Conservation (phyloP, 2,113 vertebrate species). For the Anser cygnoides region DNA sequence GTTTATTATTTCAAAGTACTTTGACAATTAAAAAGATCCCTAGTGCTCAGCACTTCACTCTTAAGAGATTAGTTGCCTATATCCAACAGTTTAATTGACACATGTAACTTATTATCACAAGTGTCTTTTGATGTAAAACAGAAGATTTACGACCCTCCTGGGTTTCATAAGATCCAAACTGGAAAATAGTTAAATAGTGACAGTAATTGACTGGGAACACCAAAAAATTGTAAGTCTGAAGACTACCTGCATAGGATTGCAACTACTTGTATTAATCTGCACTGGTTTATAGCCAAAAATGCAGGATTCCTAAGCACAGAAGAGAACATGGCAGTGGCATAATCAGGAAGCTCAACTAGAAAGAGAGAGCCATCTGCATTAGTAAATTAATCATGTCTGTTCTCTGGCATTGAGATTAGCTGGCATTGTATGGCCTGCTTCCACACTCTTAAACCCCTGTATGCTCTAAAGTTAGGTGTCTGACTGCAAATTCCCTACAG, state of each 20-base stretch:
- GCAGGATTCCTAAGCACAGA: background rate
- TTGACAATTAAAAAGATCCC: background rate
- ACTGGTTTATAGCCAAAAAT: background rate
- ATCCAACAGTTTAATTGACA: background rate
- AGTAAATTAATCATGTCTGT: background rate
- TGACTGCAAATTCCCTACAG: background rate
- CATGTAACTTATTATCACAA: background rate
- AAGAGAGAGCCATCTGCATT: background rate
- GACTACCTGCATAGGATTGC: background rate
- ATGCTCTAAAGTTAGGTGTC: background rate
- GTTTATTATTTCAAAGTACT: background rate
- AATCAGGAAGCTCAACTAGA: background rate
- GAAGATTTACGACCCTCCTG: background rate
- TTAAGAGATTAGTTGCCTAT: background rate
- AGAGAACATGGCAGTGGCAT: background rate
- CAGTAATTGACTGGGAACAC: background rate
- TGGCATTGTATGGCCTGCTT: background rate
- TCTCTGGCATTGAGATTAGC: background rate
- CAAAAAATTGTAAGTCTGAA: background rate
- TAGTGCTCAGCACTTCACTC: background rate
- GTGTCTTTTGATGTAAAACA: background rate
- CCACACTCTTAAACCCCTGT: background rate
- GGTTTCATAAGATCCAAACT: accelerated
- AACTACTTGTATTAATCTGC: background rate
- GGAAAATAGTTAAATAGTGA: background rate